phyloP scores from a whole-genome alignment of 2,888 invertebrate genomes.

The Polymixis lichenea region DNA sequence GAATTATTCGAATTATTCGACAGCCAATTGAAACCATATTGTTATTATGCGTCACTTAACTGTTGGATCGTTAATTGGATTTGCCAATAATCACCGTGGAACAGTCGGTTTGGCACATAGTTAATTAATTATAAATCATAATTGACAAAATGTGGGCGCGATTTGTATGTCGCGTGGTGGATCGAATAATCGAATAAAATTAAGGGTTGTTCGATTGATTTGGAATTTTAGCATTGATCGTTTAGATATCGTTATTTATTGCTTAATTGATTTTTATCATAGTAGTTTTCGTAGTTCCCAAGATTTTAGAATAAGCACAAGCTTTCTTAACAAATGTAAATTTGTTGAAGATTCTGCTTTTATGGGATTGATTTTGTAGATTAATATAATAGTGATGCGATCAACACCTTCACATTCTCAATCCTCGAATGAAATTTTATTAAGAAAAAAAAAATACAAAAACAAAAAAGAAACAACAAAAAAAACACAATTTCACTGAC shows the following conservation, averaged over 20 bases:
- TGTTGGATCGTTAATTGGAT: conserved; percentile 67
- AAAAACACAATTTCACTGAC: conserved; percentile 20
- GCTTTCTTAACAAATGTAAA: no score
- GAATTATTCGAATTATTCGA: conserved; percentile 60
- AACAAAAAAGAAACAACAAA: conserved; percentile 23
- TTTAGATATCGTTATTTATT: neutral
- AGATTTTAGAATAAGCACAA: neutral
- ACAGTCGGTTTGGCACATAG: conserved; percentile 36
- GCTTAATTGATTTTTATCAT: neutral
- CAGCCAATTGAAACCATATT: conserved; percentile 64
- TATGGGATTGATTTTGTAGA: neutral
- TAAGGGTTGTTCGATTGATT: conserved; percentile 8
- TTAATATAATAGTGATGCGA: neutral
- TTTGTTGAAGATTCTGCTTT: neutral
- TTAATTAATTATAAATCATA: conserved; percentile 56
- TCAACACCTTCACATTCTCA: neutral
- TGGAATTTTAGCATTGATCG: neutral
- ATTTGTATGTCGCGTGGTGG: conserved; percentile 12
- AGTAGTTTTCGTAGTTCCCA: neutral
- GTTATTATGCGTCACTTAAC: conserved; percentile 62
- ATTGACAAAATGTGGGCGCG: conserved; percentile 33
- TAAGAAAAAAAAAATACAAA: neutral
- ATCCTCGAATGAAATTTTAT: no score
- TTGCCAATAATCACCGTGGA: conserved; percentile 67
- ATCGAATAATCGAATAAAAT: conserved; percentile 15